A percentile compares a stretch with the other conserved stretches of the same genome.
These are phyloP conservation scores for Torymus aiolomorphi DNA, from an alignment of 2,888 invertebrate genomes.

Conservation along the genomic window DNA sequence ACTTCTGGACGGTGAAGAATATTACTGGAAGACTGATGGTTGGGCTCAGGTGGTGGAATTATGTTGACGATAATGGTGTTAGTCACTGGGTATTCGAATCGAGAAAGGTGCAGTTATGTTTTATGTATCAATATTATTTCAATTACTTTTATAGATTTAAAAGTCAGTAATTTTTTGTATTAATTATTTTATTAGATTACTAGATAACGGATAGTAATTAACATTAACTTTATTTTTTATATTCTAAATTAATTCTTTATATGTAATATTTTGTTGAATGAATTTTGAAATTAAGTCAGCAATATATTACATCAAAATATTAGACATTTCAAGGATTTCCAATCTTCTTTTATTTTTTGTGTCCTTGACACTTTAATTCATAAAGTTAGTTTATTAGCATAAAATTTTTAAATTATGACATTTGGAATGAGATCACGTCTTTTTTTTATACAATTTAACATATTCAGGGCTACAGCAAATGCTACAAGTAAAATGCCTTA, in stretches of 20 bases:
- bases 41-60: conserved; percentile 99
- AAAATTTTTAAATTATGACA: neutral
- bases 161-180: too few species aligned
- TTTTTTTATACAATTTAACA: too few species aligned
- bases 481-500: too few species aligned
- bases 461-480: too few species aligned
- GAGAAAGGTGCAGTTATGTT: conserved; percentile 82
- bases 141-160: too few species aligned
- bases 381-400: conserved; percentile 20
- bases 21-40: conserved; percentile 95
- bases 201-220: too few species aligned
- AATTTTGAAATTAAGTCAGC: too few species aligned
- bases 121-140: neutral
- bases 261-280: neutral
- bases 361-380: conserved; percentile 45
- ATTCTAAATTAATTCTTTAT: conserved; percentile 23
- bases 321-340: conserved; percentile 45
- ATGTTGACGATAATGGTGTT: conserved; percentile 96
- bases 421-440: neutral
- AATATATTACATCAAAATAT: neutral
- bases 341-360: conserved; percentile 40
- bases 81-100: conserved; percentile 99
- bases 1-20: conserved; percentile 99
- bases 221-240: neutral
- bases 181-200: too few species aligned